phyloP scores from a whole-genome alignment of 2,797 vertebrate genomes.

The Limosa lapponica region DNA sequence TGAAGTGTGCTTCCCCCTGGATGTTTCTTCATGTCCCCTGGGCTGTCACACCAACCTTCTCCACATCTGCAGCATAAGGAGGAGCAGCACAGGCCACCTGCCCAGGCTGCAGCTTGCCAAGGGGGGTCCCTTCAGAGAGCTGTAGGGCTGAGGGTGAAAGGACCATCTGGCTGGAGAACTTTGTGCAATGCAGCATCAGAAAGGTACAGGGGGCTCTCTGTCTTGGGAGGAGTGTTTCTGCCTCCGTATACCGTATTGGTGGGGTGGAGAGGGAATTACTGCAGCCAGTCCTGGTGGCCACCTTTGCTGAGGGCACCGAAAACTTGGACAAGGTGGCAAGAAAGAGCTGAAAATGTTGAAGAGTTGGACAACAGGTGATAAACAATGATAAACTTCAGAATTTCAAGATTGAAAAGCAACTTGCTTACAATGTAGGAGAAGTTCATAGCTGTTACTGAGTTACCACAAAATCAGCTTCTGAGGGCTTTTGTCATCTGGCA shows the following conservation, averaged over 20 bases:
- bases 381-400: neutral
- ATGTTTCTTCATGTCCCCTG: neutral
- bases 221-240: neutral
- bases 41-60: neutral
- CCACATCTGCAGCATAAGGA: accelerated
- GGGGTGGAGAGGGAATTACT: neutral
- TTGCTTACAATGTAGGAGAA: neutral
- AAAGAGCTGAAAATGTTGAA: neutral
- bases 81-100: neutral
- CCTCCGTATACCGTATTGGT: accelerated
- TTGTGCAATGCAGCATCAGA: neutral
- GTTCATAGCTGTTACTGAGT: neutral
- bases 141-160: neutral
- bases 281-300: neutral
- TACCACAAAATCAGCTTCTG: neutral
- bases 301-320: neutral
- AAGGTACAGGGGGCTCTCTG: accelerated
- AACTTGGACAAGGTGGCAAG: neutral
- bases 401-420: neutral
- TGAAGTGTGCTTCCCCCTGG: accelerated
- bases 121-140: neutral
- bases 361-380: neutral
- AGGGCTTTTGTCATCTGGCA: neutral
- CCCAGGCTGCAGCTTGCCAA: neutral
- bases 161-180: accelerated